These are phyloP conservation scores for Cololabis saira DNA, from an alignment of 2,113 vertebrate species.

Conservation along the genomic window DNA sequence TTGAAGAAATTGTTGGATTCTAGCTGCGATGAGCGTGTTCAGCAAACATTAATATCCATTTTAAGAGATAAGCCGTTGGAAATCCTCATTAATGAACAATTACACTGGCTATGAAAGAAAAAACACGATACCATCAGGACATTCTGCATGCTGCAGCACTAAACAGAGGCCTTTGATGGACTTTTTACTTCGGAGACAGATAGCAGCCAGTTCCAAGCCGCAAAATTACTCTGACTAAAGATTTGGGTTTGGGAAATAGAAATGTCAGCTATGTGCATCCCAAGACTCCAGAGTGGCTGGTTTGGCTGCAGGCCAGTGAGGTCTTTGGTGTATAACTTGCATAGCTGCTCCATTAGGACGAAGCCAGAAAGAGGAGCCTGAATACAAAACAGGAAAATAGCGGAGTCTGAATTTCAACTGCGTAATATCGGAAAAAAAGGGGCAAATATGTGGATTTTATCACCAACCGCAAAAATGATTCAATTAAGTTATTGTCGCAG, in stretches of 20 bases:
- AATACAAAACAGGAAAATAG: constrained; percentile 33
- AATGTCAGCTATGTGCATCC: constrained; percentile 59
- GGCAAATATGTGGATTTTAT: constrained; percentile 9
- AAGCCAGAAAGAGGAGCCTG: constrained; percentile 17
- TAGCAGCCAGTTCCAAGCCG: constrained; percentile 52
- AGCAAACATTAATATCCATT: no score
- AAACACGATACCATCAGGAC: constrained; percentile 15
- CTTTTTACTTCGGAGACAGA: constrained; percentile 51
- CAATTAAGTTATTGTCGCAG: constrained; percentile 4
- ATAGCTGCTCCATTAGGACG: constrained; percentile 58
- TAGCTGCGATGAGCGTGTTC: no score
- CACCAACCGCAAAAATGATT: constrained; percentile 4
- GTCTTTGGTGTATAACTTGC: constrained; percentile 56
- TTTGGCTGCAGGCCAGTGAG: constrained; percentile 53
- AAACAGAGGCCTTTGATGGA: constrained; percentile 18
- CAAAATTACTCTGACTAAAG: constrained; percentile 57
- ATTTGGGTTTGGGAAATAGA: constrained; percentile 50
- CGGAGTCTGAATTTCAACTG: constrained; percentile 10
- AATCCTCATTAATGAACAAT: background rate
- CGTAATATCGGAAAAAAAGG: background rate
- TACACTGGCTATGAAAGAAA: background rate
- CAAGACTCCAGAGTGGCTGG: constrained; percentile 50
- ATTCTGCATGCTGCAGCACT: constrained; percentile 1
- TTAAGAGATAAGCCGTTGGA: background rate
- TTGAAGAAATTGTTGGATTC: no score